These are phyloP conservation scores for Cyprinella venusta DNA, from an alignment of 2,797 vertebrate genomes.

Conservation along the genomic window DNA sequence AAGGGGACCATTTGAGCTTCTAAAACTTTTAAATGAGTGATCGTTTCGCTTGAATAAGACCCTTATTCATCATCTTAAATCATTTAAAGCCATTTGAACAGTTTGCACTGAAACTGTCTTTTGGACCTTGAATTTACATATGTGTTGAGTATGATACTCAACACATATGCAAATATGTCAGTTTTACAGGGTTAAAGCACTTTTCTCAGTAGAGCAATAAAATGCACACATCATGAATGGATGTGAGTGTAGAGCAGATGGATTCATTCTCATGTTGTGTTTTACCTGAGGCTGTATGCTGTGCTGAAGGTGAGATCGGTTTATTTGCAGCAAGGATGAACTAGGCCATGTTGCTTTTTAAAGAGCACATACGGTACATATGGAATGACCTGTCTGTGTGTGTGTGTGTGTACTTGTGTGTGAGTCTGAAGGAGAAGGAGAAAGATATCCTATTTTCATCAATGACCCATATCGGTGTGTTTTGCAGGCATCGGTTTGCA, in stretches of 20 bases:
- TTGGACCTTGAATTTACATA: no score
- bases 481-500: constrained; percentile 39
- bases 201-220: neutral
- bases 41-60: no score
- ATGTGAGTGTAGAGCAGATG: constrained; percentile 10
- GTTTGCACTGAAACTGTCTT: no score
- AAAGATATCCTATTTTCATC: constrained; percentile 29
- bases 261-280: constrained; percentile 18
- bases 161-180: neutral
- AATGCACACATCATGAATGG: neutral
- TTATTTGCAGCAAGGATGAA: constrained; percentile 29
- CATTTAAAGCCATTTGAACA: no score
- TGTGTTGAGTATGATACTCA: no score
- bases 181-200: neutral
- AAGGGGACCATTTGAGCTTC: no score
- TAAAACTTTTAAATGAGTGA: no score
- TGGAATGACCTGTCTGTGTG: neutral
- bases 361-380: constrained; percentile 4
- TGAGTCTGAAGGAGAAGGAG: constrained; percentile 10
- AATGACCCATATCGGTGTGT: constrained; percentile 13
- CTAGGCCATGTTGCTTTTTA: constrained; percentile 37
- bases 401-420: constrained; percentile 21
- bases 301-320: constrained; percentile 45
- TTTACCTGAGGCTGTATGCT: constrained; percentile 15
- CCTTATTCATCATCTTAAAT: no score